Evolutionary conservation across 1,140 invertebrate genomes (phyloP).

Genomic region (Maniola jurtina): DNA sequence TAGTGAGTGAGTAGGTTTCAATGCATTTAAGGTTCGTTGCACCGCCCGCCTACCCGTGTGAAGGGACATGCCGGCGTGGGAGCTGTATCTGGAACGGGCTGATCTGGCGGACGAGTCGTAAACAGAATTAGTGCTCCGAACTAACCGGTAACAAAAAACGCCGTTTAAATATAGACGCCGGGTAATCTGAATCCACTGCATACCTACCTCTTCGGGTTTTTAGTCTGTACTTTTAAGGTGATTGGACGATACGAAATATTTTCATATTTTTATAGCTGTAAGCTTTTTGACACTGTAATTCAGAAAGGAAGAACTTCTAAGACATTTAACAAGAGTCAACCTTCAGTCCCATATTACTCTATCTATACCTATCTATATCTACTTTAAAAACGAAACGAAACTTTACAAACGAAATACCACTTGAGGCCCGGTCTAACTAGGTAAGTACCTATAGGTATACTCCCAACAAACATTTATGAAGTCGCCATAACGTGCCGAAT

Average conservation of each 20-base stretch:
- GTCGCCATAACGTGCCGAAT: too few relatives aligned
- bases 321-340: too few relatives aligned
- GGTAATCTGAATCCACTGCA: constrained; percentile 41
- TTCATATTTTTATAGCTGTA: too few relatives aligned
- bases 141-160: constrained; percentile 61
- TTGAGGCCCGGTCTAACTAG: too few relatives aligned
- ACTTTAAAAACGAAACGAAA: too few relatives aligned
- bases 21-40: constrained; percentile 33
- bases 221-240: constrained; percentile 30
- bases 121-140: constrained; percentile 66
- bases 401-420: too few relatives aligned
- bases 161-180: constrained; percentile 55
- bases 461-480: too few relatives aligned
- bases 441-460: too few relatives aligned
- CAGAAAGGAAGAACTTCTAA: too few relatives aligned
- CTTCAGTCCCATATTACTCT: too few relatives aligned
- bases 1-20: constrained; percentile 2
- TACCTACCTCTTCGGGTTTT: constrained; percentile 32
- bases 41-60: constrained; percentile 40
- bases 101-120: constrained; percentile 60
- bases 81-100: constrained; percentile 57
- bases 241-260: constrained; percentile 12
- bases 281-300: too few relatives aligned
- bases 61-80: constrained; percentile 65
- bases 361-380: too few relatives aligned